A percentile compares a stretch with the other conserved stretches of the same genome.
Conservation (phyloP, 1,140 invertebrate species). For the Caenorhabditis elegans region DNA sequence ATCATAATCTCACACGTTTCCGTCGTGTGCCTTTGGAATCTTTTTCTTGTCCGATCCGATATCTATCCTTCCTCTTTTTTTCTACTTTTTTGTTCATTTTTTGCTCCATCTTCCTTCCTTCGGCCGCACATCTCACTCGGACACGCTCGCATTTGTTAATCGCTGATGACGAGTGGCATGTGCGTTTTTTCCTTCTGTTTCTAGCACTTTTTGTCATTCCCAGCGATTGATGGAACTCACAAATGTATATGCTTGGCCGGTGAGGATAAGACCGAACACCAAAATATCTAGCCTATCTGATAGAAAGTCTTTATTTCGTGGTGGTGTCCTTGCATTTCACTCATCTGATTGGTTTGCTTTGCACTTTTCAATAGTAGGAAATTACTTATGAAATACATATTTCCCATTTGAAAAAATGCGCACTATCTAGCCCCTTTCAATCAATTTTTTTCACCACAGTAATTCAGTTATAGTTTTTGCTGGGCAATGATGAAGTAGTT, state of each 20-base stretch:
- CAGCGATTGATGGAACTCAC: constrained; percentile 16
- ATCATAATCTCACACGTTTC: too few species aligned
- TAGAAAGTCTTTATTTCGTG: too few species aligned
- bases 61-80: background rate
- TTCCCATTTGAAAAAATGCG: too few species aligned
- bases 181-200: background rate
- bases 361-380: background rate
- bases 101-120: background rate
- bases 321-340: background rate
- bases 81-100: background rate
- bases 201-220: constrained; percentile 19
- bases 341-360: background rate
- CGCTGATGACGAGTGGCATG: constrained; percentile 15
- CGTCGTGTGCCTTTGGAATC: too few species aligned
- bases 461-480: too few species aligned
- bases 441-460: too few species aligned
- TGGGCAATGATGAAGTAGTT: too few species aligned
- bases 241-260: constrained; percentile 4
- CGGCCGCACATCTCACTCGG: background rate
- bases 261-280: background rate
- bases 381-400: background rate
- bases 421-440: too few species aligned
- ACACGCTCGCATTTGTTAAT: constrained; percentile 19
- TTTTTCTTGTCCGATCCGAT: too few species aligned
- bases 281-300: background rate